Percentiles rank a stretch among this genome's conserved stretches.
phyloP scores from a whole-genome alignment of 23 tunicate genomes.

The Halocynthia roretzi region DNA sequence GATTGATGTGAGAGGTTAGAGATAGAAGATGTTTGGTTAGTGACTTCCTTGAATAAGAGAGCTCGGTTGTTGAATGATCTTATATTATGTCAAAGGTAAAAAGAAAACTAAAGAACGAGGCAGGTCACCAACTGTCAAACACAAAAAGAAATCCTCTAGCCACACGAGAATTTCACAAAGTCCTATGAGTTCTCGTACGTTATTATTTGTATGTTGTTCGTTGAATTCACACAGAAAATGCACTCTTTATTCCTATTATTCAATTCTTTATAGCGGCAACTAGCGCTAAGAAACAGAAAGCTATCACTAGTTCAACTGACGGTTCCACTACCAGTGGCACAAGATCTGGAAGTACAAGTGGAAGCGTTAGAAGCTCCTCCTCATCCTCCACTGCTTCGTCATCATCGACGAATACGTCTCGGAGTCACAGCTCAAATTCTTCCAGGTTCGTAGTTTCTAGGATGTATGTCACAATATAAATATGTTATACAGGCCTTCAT shows the following conservation, averaged over 20 bases:
- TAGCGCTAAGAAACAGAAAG: too few relatives aligned
- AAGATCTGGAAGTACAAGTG: slow-evolving; percentile 24
- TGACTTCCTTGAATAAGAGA: too few relatives aligned
- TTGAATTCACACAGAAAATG: too few relatives aligned
- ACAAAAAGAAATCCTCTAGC: slow-evolving; percentile 5
- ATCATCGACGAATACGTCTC: slow-evolving; percentile 30
- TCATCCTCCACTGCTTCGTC: slow-evolving; percentile 32
- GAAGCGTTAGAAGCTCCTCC: slow-evolving; percentile 40
- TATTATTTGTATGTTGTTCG: too few relatives aligned
- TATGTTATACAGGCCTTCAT: background rate
- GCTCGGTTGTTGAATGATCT: too few relatives aligned
- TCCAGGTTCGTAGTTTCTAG: slow-evolving; percentile 30
- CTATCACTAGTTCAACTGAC: background rate
- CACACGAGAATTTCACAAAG: too few relatives aligned
- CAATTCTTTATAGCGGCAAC: too few relatives aligned
- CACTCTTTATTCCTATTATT: too few relatives aligned
- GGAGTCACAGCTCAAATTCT: slow-evolving; percentile 38
- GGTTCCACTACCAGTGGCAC: slow-evolving; percentile 41
- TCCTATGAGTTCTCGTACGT: too few relatives aligned
- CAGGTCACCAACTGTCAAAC: slow-evolving; percentile 13
- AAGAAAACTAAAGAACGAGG: slow-evolving; percentile 20
- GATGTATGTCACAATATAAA: background rate
- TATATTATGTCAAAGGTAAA: too few relatives aligned
- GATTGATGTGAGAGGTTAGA: too few relatives aligned
- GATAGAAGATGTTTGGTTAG: too few relatives aligned